Conservation (phyloP, 2,888 invertebrate species). For the Epirrhoe tristata region DNA sequence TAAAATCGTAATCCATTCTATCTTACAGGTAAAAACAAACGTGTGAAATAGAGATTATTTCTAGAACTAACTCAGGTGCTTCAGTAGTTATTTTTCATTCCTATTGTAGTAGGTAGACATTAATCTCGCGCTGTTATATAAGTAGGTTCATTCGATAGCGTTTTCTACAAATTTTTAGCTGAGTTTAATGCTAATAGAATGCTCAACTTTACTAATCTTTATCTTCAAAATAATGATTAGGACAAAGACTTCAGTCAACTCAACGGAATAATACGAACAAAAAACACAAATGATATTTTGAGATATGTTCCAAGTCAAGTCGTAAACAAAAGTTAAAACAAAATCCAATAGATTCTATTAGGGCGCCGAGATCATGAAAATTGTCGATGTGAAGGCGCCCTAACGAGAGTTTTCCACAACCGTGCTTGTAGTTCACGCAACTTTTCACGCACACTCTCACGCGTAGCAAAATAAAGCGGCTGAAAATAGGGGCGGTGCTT, state of each 20-base stretch:
- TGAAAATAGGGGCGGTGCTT: conserved; percentile 66
- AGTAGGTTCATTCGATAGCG: too few species aligned
- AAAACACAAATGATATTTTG: conserved; percentile 29
- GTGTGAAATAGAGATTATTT: neutral
- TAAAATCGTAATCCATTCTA: conserved; percentile 31
- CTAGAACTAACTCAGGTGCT: too few species aligned
- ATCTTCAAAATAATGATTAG: conserved; percentile 1
- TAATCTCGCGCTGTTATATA: too few species aligned
- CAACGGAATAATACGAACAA: conserved; percentile 14
- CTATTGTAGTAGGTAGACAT: too few species aligned
- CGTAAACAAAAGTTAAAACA: conserved; percentile 43
- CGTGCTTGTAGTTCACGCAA: conserved; percentile 72
- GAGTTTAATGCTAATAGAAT: too few species aligned
- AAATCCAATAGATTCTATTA: conserved; percentile 64
- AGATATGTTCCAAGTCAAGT: conserved; percentile 30
- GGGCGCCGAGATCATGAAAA: conserved; percentile 66
- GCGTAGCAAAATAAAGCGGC: conserved; percentile 76
- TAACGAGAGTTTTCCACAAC: conserved; percentile 83
- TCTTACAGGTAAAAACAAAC: neutral
- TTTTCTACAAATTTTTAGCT: too few species aligned
- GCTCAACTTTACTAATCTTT: neutral
- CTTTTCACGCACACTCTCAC: conserved; percentile 79
- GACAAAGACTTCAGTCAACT: neutral
- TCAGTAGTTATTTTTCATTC: too few species aligned
- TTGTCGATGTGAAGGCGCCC: conserved; percentile 76